Evolutionary conservation across 1,140 invertebrate species (phyloP).

Genomic region (Lepidostoma basale): DNA sequence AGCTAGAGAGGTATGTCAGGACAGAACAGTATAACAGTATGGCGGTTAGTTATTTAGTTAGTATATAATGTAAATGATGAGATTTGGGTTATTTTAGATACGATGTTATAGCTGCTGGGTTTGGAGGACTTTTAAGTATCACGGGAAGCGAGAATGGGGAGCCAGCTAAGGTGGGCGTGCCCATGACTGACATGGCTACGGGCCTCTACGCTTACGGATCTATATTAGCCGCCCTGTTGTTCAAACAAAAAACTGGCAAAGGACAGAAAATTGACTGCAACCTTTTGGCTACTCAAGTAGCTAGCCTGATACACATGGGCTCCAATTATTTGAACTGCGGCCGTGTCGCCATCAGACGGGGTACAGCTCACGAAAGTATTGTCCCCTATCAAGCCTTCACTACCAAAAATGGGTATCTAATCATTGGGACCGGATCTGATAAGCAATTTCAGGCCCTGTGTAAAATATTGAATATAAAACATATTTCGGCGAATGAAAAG

Average conservation of each 20-base stretch:
- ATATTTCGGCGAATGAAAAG: slow-evolving; percentile 68
- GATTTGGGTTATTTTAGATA: slow-evolving; percentile 65
- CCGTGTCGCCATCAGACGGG: slow-evolving; percentile 77
- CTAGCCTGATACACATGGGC: slow-evolving; percentile 86
- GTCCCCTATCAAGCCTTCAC: slow-evolving; percentile 92
- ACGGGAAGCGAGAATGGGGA: slow-evolving; percentile 84
- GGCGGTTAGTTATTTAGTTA: too few species aligned
- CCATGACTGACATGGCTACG: slow-evolving; percentile 91
- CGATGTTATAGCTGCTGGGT: slow-evolving; percentile 92
- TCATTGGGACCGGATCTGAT: slow-evolving; percentile 84
- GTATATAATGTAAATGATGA: too few species aligned
- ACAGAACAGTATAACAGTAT: too few species aligned
- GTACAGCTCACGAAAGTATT: slow-evolving; percentile 92
- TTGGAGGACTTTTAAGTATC: slow-evolving; percentile 88
- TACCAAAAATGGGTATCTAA: slow-evolving; percentile 82
- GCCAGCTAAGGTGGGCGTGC: slow-evolving; percentile 92
- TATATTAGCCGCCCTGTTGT: slow-evolving; percentile 87
- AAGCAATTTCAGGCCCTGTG: slow-evolving; percentile 77
- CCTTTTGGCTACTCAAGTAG: slow-evolving; percentile 90
- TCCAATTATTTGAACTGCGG: slow-evolving; percentile 90
- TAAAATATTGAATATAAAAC: slow-evolving; percentile 64
- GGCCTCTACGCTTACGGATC: slow-evolving; percentile 95
- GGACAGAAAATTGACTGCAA: slow-evolving; percentile 95
- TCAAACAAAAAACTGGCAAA: slow-evolving; percentile 75
- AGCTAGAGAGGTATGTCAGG: too few species aligned